These are phyloP conservation scores for Troilus luridus DNA, from an alignment of 2,888 invertebrate species.

Conservation along the genomic window DNA sequence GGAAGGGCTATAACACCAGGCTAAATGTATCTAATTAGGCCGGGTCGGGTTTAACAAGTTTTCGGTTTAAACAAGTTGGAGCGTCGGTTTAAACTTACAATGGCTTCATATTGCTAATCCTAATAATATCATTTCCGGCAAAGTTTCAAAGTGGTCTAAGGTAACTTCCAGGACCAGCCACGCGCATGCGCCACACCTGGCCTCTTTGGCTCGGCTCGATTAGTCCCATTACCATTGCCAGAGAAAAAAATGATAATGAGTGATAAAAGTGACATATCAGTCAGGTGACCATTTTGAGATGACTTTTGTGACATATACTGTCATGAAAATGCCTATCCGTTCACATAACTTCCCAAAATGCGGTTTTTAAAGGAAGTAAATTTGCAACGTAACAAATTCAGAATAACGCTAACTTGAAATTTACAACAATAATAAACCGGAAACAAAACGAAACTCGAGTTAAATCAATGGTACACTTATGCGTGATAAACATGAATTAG, in stretches of 20 bases:
- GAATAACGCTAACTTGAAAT: too few relatives aligned
- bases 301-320: too few relatives aligned
- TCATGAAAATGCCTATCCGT: too few relatives aligned
- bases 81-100: neutral
- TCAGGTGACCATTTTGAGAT: too few relatives aligned
- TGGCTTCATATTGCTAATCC: slow-evolving; percentile 51
- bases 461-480: too few relatives aligned
- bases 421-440: too few relatives aligned
- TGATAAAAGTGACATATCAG: neutral
- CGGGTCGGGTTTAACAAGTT: slow-evolving; percentile 34
- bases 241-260: neutral
- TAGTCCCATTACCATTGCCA: neutral
- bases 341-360: too few relatives aligned
- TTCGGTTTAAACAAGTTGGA: slow-evolving; percentile 38
- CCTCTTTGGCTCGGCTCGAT: neutral
- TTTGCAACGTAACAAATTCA: too few relatives aligned
- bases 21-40: slow-evolving; percentile 8
- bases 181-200: neutral
- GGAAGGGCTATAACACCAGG: neutral
- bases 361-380: too few relatives aligned
- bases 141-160: slow-evolving; percentile 19
- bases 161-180: neutral
- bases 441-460: too few relatives aligned
- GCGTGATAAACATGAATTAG: too few relatives aligned
- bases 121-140: slow-evolving; percentile 28